Percentiles rank a stretch among this genome's conserved stretches.
These are phyloP conservation scores for Unio delphinus DNA, from an alignment of 2,888 invertebrate species.

Conservation along the genomic window DNA sequence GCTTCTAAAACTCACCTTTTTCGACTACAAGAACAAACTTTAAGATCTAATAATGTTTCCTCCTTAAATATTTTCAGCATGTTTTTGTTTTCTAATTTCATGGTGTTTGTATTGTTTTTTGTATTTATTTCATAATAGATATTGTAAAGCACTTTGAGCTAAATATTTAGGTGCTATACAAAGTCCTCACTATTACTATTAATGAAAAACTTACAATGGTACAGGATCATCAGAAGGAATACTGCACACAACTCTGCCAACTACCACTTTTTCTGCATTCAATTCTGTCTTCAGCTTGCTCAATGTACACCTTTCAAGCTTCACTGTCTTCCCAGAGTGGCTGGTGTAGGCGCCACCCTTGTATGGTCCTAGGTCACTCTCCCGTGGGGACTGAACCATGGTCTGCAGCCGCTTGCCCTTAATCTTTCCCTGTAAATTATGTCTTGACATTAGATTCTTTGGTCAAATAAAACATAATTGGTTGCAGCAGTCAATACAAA, in stretches of 20 bases:
- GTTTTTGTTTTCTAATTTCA: too few relatives aligned
- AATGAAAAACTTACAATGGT: constrained; percentile 70
- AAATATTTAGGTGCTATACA: too few relatives aligned
- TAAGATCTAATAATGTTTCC: too few relatives aligned
- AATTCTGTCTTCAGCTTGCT: constrained; percentile 77
- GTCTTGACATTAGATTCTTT: not conserved
- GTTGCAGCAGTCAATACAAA: not conserved
- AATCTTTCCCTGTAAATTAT: constrained; percentile 76
- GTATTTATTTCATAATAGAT: too few relatives aligned
- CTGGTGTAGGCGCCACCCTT: constrained; percentile 76
- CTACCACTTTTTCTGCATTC: constrained; percentile 79
- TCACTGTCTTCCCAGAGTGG: constrained; percentile 74
- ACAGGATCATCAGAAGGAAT: constrained; percentile 83
- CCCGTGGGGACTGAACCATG: constrained; percentile 76
- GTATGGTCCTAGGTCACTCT: constrained; percentile 81
- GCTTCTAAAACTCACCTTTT: too few relatives aligned
- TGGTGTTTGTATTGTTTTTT: too few relatives aligned
- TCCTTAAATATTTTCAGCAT: too few relatives aligned
- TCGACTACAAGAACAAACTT: too few relatives aligned
- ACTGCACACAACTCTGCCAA: constrained; percentile 87
- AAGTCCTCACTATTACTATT: too few relatives aligned
- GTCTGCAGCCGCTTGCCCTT: constrained; percentile 82
- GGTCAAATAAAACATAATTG: not conserved
- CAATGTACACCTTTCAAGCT: constrained; percentile 74
- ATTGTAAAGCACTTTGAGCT: too few relatives aligned